Evolutionary conservation across 2,113 vertebrate species (phyloP).

Genomic region (Nematolebias whitei): DNA sequence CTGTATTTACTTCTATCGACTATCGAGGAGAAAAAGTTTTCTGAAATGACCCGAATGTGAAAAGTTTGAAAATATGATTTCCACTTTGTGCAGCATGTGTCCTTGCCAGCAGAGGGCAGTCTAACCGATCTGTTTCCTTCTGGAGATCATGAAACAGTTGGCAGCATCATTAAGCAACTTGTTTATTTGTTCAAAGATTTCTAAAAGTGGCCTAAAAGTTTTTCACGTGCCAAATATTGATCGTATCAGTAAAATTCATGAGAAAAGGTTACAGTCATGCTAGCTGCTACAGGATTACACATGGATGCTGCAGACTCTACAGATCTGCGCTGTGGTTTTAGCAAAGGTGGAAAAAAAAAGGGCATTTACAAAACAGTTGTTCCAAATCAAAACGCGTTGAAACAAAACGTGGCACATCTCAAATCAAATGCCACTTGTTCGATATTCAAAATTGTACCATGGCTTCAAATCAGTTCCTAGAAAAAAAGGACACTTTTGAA

Average conservation of each 20-base stretch:
- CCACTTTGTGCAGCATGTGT: not conserved
- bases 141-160: constrained; percentile 30
- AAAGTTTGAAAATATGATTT: too few species aligned
- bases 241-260: constrained; percentile 47
- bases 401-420: constrained; percentile 65
- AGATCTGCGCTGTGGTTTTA: constrained; percentile 56
- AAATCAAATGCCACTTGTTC: constrained; percentile 64
- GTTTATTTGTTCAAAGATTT: constrained; percentile 65
- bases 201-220: constrained; percentile 68
- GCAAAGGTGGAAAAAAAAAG: constrained; percentile 55
- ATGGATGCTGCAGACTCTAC: constrained; percentile 65
- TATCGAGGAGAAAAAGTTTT: too few species aligned
- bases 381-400: constrained; percentile 68
- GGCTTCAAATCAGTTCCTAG: constrained; percentile 74
- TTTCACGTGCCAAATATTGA: constrained; percentile 52
- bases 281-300: constrained; percentile 60
- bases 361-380: constrained; percentile 46
- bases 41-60: too few species aligned
- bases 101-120: constrained; percentile 56
- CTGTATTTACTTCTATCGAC: too few species aligned
- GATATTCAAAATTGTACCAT: constrained; percentile 66
- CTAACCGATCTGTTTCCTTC: not conserved
- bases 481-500: constrained; percentile 76
- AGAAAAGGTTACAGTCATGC: constrained; percentile 70
- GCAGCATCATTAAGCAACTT: constrained; percentile 53